Percentiles rank a stretch among this genome's conserved stretches.
Evolutionary conservation across 2,888 invertebrate genomes (phyloP).

Genomic region (Entomobrya multifasciata): DNA sequence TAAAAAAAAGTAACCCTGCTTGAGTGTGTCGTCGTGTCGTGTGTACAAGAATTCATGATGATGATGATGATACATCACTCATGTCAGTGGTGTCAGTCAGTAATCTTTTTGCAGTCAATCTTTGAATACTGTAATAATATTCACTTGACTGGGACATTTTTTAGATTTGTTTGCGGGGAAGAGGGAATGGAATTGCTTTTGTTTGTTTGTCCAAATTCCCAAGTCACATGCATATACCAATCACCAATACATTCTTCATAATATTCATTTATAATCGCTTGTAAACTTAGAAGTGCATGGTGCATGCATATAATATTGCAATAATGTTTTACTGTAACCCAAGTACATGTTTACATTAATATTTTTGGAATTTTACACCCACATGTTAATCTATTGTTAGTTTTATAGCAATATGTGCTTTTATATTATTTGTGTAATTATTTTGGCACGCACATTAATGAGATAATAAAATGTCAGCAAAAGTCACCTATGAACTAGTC

Average conservation of each 20-base stretch:
- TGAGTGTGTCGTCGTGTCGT: not conserved
- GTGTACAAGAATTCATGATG: not conserved
- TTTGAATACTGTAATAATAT: not conserved
- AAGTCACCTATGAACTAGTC: not conserved
- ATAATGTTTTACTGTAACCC: too few species aligned
- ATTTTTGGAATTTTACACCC: too few species aligned
- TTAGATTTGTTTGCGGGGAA: not conserved
- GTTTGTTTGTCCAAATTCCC: too few species aligned
- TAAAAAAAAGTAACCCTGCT: not conserved
- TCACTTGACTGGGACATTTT: not conserved
- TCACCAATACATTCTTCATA: too few species aligned
- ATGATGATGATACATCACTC: slow-evolving; percentile 26
- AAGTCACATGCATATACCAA: too few species aligned
- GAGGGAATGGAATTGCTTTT: slow-evolving; percentile 16
- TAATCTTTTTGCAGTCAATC: slow-evolving; percentile 35
- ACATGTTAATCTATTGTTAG: too few species aligned
- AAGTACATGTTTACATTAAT: too few species aligned
- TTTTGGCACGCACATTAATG: slow-evolving; percentile 1
- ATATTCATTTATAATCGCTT: too few species aligned
- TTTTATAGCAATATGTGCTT: not conserved
- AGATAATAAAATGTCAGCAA: slow-evolving; percentile 32
- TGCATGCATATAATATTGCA: too few species aligned
- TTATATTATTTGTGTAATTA: not conserved
- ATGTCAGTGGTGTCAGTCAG: slow-evolving; percentile 22
- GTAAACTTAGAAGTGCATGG: too few species aligned